Base-by-base conservation (phyloP, 2,888 invertebrate genomes). In the Drosophila nr. perissopoda region DNA sequence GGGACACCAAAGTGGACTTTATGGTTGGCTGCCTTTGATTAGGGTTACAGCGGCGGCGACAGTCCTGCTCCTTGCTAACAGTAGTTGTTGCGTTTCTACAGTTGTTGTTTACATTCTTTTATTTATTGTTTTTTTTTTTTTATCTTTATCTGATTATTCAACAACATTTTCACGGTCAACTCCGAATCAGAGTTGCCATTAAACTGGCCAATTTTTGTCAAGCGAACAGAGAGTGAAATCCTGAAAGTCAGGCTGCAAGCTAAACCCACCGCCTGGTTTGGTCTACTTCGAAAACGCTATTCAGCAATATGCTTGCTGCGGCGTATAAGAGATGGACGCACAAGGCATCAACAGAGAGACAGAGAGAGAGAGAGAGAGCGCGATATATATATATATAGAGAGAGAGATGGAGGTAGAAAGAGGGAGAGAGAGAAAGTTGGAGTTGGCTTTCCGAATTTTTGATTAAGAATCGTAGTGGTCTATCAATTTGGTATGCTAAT, bases 1-100 rank as follows among this genome's bases (percentile, higher is more conserved):
- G 85, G 83, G 85, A 78, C 85, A 83, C 83, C 83, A 86, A 85
- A 86, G 85, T 87, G 87, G 85, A 86, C 85, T 87, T 86, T 85
- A 86, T 87, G 85, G 68, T 83, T 85, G 87, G 87, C 81, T 82
- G 85, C 58, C 74, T 87, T 76, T 86, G 85, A 86, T 86, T 87
- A 87, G 85, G 85, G 85, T 87, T 85, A 84, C 83, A 13, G n/a
- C n/a, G 13, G 70, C 65, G 72, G 67, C 78, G 68, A 75, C 74
- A 77, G 40, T 11, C 16, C 4, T 54, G 34, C 40, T 54, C 27
- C 25, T 54, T 36, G 56, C 11, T 6, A 10, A n/a, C 27, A 31
- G 4, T 57, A 38, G 31, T 53, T 61, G 60, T 25, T 34, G 49
- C 57, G 38, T 18, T 38, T 3, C 36, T 18, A 11, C 4, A 29